Conservation (phyloP, 2,113 vertebrate genomes). For the Lampris incognitus region DNA sequence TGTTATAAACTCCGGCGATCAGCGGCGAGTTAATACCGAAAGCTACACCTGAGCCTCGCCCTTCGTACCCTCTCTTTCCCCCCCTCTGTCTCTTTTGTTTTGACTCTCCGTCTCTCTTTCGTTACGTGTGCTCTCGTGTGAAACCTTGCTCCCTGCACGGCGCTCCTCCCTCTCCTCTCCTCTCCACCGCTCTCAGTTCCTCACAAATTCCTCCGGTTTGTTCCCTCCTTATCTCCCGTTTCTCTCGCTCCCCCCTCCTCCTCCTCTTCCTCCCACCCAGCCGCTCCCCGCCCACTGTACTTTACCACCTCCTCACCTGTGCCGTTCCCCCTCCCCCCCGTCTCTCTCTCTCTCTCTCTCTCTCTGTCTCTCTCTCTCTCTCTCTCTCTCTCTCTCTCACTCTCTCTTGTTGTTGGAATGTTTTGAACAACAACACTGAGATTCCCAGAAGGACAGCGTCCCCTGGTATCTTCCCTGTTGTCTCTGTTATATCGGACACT, state of each 20-base stretch:
- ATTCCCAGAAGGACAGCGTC: not conserved
- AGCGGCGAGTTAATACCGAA: conserved; percentile 37
- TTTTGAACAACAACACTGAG: conserved; percentile 28
- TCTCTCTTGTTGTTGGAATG: conserved; percentile 36
- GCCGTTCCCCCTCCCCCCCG: conserved; percentile 5
- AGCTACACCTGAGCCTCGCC: not conserved
- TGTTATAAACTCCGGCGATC: conserved; percentile 34
- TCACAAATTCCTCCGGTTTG: conserved; percentile 67
- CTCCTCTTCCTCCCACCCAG: conserved; percentile 31
- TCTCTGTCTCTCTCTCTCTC: not conserved
- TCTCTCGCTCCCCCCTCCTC: conserved; percentile 17
- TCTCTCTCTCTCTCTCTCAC: conserved; percentile 11
- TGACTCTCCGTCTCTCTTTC: conserved; percentile 34
- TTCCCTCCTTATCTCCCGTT: conserved; percentile 60
- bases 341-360: not conserved
- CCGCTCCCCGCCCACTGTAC: conserved; percentile 55
- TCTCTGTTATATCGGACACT: conserved; percentile 20
- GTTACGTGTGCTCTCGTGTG: conserved; percentile 50
- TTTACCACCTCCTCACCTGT: conserved; percentile 62
- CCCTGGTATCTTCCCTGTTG: conserved; percentile 5
- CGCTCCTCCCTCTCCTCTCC: conserved; percentile 71
- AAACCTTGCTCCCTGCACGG: conserved; percentile 55
- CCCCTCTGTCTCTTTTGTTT: conserved; percentile 46
- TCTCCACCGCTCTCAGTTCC: conserved; percentile 61
- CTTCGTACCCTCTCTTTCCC: not conserved